Evolutionary conservation across 1,140 invertebrate species (phyloP).

Genomic region (Drosophila burlai): DNA sequence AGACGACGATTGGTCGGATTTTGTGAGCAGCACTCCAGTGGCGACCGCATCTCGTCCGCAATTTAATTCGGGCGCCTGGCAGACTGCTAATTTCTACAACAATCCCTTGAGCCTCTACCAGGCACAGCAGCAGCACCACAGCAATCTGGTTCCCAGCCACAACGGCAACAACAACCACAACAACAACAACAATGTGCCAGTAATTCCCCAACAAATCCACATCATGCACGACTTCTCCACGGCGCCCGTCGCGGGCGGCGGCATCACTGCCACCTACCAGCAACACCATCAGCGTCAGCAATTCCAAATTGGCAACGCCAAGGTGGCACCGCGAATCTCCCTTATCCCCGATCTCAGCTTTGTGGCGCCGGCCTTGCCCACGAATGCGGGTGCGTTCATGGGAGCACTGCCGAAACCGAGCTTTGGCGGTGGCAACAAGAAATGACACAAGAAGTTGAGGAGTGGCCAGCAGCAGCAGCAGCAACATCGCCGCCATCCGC

Average conservation of each 20-base stretch:
- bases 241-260: slow-evolving; percentile 48
- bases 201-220: slow-evolving; percentile 72
- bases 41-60: slow-evolving; percentile 34
- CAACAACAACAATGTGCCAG: slow-evolving; percentile 65
- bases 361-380: slow-evolving; percentile 82
- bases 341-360: slow-evolving; percentile 86
- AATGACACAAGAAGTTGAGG: slow-evolving; percentile 70
- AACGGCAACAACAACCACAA: slow-evolving; percentile 49
- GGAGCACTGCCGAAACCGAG: slow-evolving; percentile 74
- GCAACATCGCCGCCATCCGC: slow-evolving; percentile 39
- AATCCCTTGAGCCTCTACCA: slow-evolving; percentile 79
- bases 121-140: slow-evolving; percentile 61
- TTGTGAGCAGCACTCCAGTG: slow-evolving; percentile 87
- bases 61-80: slow-evolving; percentile 82
- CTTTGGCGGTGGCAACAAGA: slow-evolving; percentile 75
- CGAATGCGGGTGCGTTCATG: slow-evolving; percentile 76
- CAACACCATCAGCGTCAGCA: slow-evolving; percentile 70
- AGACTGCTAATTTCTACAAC: slow-evolving; percentile 82
- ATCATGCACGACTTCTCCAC: slow-evolving; percentile 83
- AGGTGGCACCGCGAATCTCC: slow-evolving; percentile 84
- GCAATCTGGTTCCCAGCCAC: slow-evolving; percentile 58
- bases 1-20: slow-evolving; percentile 89
- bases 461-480: slow-evolving; percentile 34
- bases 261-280: slow-evolving; percentile 52
- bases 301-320: slow-evolving; percentile 76